Conservation (phyloP, 2,888 invertebrate species). For the Pachydiplax longipennis region DNA sequence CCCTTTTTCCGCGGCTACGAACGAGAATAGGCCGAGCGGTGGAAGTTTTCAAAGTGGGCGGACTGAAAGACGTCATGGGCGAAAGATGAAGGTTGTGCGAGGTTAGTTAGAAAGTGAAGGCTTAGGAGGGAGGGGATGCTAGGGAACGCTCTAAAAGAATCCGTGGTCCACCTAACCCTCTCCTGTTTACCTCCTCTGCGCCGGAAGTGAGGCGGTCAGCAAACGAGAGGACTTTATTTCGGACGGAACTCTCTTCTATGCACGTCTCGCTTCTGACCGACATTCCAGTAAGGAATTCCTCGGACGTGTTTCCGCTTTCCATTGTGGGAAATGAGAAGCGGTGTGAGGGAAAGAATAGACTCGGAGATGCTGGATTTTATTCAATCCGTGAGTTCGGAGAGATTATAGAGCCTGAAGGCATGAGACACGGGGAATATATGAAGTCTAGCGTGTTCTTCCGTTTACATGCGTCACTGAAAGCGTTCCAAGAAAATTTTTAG, state of each 20-base stretch:
- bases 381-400: no score
- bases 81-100: neutral
- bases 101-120: neutral
- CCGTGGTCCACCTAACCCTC: neutral
- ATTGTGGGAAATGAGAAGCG: neutral
- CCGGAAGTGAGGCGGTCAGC: conserved; percentile 12
- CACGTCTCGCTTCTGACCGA: neutral
- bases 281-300: neutral
- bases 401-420: no score
- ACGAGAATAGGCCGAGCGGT: neutral
- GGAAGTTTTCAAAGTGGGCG: neutral
- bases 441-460: no score
- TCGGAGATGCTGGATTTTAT: neutral
- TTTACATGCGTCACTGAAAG: no score
- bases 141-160: neutral
- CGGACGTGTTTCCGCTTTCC: neutral
- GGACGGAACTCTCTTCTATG: neutral
- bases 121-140: neutral
- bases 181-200: neutral
- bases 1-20: neutral
- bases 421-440: no score
- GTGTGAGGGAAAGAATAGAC: neutral
- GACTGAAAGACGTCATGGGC: neutral
- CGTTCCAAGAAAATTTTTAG: no score
- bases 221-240: neutral